phyloP scores from a whole-genome alignment of 2,888 invertebrate species.

The Cheilosia scutellata region DNA sequence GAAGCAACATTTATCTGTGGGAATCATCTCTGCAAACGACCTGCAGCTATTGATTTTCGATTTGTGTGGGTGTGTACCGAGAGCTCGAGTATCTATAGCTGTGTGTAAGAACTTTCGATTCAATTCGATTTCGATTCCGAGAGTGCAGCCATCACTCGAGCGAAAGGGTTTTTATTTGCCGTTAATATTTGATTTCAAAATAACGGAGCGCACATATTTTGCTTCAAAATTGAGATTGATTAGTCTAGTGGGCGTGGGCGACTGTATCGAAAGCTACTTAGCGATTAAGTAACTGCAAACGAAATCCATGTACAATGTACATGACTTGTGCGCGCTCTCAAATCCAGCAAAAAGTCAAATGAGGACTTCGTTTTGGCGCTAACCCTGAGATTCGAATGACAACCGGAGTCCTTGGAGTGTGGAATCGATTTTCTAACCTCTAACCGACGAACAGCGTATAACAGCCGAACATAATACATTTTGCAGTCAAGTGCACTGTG shows the following conservation, averaged over 20 bases:
- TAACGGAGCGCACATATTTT: constrained; percentile 49
- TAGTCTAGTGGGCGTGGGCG: not conserved
- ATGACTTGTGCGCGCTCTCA: not conserved
- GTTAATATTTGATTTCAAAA: constrained; percentile 62
- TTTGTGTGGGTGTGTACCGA: constrained; percentile 34
- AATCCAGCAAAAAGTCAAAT: constrained; percentile 5
- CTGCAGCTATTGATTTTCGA: constrained; percentile 74
- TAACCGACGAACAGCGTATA: constrained; percentile 10
- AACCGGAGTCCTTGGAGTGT: constrained; percentile 61
- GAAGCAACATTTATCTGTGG: constrained; percentile 63
- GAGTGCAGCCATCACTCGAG: constrained; percentile 34
- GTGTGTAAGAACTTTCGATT: constrained; percentile 19
- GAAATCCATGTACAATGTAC: not conserved
- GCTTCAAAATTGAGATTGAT: constrained; percentile 65
- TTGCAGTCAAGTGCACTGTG: constrained; percentile 59
- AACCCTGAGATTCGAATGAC: constrained; percentile 34
- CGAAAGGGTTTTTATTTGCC: constrained; percentile 39
- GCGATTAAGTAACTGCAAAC: constrained; percentile 1
- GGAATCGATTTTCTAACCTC: constrained; percentile 70
- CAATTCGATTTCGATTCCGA: constrained; percentile 20
- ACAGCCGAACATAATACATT: constrained; percentile 41
- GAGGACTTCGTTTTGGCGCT: constrained; percentile 31
- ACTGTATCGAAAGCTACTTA: constrained; percentile 42
- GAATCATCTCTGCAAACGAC: constrained; percentile 60
- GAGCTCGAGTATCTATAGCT: not conserved